These are phyloP conservation scores for Limenitis camilla DNA, from an alignment of 2,888 invertebrate genomes.

Conservation along the genomic window DNA sequence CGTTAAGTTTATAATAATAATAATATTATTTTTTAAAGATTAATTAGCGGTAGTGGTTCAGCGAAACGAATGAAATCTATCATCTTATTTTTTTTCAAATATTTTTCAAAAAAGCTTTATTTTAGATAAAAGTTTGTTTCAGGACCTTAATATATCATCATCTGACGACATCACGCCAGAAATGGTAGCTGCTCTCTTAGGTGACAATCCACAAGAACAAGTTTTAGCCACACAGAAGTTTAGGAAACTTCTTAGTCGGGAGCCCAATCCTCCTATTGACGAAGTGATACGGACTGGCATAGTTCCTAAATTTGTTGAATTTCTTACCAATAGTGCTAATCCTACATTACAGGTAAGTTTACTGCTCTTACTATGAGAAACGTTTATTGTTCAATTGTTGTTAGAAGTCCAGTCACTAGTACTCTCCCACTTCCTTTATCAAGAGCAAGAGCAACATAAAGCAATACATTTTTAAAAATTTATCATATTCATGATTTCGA, in stretches of 20 bases:
- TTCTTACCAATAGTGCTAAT: slow-evolving; percentile 86
- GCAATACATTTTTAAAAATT: not conserved
- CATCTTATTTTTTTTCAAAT: too few relatives aligned
- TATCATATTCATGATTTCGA: too few relatives aligned
- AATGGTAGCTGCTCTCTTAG: slow-evolving; percentile 90
- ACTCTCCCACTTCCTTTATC: too few relatives aligned
- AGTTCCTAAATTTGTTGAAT: slow-evolving; percentile 94
- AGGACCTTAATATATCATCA: slow-evolving; percentile 61
- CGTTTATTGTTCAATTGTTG: too few relatives aligned
- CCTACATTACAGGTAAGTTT: slow-evolving; percentile 86
- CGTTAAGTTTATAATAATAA: too few relatives aligned
- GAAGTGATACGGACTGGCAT: slow-evolving; percentile 96
- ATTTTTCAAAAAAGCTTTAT: too few relatives aligned
- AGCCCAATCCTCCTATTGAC: slow-evolving; percentile 98
- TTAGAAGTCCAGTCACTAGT: too few relatives aligned
- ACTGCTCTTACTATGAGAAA: not conserved
- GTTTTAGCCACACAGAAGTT: slow-evolving; percentile 93
- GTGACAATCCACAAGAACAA: slow-evolving; percentile 84
- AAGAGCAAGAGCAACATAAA: not conserved
- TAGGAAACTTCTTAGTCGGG: slow-evolving; percentile 92
- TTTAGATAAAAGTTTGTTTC: slow-evolving; percentile 6
- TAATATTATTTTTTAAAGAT: too few relatives aligned
- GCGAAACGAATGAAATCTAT: too few relatives aligned
- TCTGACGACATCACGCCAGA: slow-evolving; percentile 80
- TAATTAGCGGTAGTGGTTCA: too few relatives aligned